phyloP scores from a whole-genome alignment of 2,888 invertebrate species.

The Flexamia atlantica region DNA sequence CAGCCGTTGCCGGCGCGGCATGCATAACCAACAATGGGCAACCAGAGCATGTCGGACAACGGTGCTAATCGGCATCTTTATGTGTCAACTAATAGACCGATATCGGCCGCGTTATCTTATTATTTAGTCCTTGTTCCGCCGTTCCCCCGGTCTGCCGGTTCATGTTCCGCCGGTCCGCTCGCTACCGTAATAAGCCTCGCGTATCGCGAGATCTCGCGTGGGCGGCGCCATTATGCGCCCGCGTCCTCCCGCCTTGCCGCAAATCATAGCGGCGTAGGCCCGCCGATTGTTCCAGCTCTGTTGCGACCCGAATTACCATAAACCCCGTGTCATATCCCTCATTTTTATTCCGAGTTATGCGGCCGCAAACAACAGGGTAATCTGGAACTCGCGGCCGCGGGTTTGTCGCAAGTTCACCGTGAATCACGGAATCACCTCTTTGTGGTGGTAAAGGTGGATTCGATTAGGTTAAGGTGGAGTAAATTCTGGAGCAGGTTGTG shows the following conservation, averaged over 20 bases:
- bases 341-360: constrained; percentile 49
- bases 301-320: constrained; percentile 43
- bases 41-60: not conserved
- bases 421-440: not conserved
- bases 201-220: constrained; percentile 36
- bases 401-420: not conserved
- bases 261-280: constrained; percentile 22
- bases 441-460: constrained; percentile 8
- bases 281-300: constrained; percentile 27
- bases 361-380: constrained; percentile 10
- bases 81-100: constrained; percentile 38
- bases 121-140: too few species aligned
- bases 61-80: constrained; percentile 23
- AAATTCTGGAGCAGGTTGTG: not conserved
- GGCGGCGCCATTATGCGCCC: not conserved
- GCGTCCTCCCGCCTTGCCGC: not conserved
- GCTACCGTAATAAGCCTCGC: constrained; percentile 28
- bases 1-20: not conserved
- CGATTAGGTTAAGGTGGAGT: not conserved
- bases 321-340: constrained; percentile 31
- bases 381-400: constrained; percentile 21
- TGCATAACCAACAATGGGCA: constrained; percentile 6
- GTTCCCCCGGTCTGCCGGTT: not conserved
- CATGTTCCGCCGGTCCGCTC: not conserved
- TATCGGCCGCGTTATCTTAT: constrained; percentile 28